Conservation (phyloP, 2,797 vertebrate genomes). For the Tapirus indicus region DNA sequence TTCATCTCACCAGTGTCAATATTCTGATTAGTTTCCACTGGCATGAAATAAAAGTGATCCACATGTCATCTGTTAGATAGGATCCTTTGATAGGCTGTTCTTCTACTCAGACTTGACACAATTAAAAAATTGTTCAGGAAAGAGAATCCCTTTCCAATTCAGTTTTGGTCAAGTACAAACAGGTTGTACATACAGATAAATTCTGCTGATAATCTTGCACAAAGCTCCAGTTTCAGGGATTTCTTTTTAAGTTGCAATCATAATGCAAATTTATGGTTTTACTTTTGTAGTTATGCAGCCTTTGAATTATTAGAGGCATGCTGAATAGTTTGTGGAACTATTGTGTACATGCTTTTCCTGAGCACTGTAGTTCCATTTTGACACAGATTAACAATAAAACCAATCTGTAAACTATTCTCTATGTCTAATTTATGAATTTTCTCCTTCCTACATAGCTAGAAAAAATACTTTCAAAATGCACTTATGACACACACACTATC, state of each 20-base stretch:
- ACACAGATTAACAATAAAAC: conserved; percentile 53
- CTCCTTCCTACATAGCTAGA: background rate
- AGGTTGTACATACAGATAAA: background rate
- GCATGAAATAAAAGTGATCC: background rate
- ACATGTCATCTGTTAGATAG: background rate
- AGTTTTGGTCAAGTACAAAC: background rate
- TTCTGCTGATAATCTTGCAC: background rate
- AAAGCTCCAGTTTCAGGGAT: background rate
- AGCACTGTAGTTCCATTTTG: background rate
- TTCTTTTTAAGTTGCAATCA: background rate
- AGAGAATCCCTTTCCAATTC: background rate
- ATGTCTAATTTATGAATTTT: background rate
- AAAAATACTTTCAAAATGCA: background rate
- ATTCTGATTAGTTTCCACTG: conserved; percentile 44
- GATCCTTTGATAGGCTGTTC: background rate
- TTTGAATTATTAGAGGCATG: background rate
- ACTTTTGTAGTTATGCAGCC: conserved; percentile 1
- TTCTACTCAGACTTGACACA: background rate
- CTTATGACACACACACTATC: background rate
- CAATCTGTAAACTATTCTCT: background rate
- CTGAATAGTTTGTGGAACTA: background rate
- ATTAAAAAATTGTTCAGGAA: background rate
- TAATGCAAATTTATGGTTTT: conserved; percentile 35
- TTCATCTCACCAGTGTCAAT: background rate
- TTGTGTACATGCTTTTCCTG: conserved; percentile 48